A percentile compares a stretch with the other conserved stretches of the same genome.
Evolutionary conservation across 2,797 vertebrate species (phyloP).

Genomic region (Megaceryle alcyon): DNA sequence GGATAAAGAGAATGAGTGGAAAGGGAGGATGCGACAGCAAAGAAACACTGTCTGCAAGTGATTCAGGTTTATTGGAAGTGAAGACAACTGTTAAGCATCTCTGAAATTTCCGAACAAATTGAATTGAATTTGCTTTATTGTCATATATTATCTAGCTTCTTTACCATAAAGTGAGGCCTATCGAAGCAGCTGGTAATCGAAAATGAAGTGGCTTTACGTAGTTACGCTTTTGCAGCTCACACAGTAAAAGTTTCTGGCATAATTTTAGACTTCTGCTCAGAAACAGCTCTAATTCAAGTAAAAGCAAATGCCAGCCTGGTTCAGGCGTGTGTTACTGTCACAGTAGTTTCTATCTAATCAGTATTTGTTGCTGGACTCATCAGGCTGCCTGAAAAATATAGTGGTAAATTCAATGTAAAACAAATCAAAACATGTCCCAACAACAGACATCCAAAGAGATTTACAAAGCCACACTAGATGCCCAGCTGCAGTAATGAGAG

Average conservation of each 20-base stretch:
- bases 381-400: background rate
- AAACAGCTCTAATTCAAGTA: background rate
- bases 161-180: rapidly evolving
- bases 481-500: background rate
- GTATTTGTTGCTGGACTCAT: background rate
- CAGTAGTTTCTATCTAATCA: background rate
- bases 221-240: rapidly evolving
- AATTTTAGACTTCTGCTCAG: background rate
- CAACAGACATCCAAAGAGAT: background rate
- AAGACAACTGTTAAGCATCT: rapidly evolving
- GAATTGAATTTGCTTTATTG: background rate
- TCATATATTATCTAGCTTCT: rapidly evolving
- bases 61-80: background rate
- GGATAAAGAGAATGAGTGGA: rapidly evolving
- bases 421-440: background rate
- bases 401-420: background rate
- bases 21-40: background rate
- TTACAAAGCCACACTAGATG: background rate
- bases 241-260: background rate
- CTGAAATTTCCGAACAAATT: background rate
- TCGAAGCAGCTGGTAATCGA: background rate
- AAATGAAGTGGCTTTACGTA: background rate
- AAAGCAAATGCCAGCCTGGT: background rate
- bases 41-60: background rate
- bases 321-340: background rate